Evolutionary conservation across 2,797 vertebrate species (phyloP).

Genomic region (Parauchenoglanis ngamensis): DNA sequence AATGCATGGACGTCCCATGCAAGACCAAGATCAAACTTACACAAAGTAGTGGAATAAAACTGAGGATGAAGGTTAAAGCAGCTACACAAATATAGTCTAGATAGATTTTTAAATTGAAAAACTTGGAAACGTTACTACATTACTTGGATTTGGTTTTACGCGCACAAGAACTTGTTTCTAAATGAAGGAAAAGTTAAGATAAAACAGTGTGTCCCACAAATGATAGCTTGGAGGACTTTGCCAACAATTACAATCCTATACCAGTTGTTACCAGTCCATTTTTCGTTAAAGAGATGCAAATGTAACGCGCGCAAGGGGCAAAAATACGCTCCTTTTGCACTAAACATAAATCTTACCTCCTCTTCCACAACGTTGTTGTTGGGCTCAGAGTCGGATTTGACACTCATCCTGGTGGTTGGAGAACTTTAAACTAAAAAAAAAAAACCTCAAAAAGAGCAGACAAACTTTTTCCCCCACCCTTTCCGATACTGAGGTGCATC

Average conservation of each 20-base stretch:
- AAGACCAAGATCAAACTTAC: not conserved
- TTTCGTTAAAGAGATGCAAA: not conserved
- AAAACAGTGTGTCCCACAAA: not conserved
- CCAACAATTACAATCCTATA: not conserved
- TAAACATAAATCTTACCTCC: conserved; percentile 70
- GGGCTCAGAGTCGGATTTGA: conserved; percentile 77
- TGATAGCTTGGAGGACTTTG: not conserved
- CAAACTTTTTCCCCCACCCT: conserved; percentile 53
- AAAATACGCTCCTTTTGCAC: not conserved
- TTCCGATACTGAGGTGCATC: conserved; percentile 66
- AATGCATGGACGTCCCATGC: too few relatives aligned
- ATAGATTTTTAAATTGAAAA: not conserved
- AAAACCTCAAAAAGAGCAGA: conserved; percentile 48
- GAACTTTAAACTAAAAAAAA: not conserved
- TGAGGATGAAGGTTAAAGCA: not conserved
- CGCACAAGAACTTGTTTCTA: not conserved
- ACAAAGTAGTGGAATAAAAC: too few relatives aligned
- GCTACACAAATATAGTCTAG: too few relatives aligned
- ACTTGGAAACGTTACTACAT: not conserved
- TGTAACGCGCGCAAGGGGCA: not conserved
- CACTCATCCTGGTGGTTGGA: conserved; percentile 71
- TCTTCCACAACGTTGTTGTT: conserved; percentile 80
- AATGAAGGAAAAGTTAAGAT: not conserved
- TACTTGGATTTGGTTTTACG: not conserved
- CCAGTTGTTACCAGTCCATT: not conserved